phyloP scores from a whole-genome alignment of 2,888 invertebrate species.

The Ditylenchus weischeri region DNA sequence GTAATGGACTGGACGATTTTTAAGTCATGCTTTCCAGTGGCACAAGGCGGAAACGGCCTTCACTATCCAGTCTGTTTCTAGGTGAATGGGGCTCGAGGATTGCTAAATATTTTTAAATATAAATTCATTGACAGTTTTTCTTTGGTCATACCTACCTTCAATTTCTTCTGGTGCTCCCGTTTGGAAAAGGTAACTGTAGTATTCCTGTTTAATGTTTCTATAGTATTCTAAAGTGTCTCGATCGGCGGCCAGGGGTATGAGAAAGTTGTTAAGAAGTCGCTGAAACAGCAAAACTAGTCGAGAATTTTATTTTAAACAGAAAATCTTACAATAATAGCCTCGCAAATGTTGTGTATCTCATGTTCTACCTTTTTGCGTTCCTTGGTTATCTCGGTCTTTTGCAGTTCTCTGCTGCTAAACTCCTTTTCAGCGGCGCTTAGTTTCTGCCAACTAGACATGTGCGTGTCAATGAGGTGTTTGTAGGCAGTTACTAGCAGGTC shows the following conservation, averaged over 20 bases:
- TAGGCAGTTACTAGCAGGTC: background rate
- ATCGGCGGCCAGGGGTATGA: background rate
- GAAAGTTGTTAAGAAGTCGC: conserved; percentile 2
- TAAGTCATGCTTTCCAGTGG: background rate
- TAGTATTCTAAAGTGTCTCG: background rate
- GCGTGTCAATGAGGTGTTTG: background rate
- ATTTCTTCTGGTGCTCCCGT: conserved; percentile 5
- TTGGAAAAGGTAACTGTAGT: conserved; percentile 1
- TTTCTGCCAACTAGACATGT: background rate
- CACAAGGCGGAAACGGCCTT: conserved; percentile 1
- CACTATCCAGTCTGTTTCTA: conserved; percentile 1
- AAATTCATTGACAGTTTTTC: background rate
- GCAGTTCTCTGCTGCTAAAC: background rate
- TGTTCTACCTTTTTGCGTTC: background rate
- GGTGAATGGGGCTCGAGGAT: background rate
- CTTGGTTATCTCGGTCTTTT: background rate
- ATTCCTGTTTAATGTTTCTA: conserved; percentile 8
- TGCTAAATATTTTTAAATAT: background rate
- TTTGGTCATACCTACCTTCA: background rate
- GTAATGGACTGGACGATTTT: too few relatives aligned
- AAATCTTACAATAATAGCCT: conserved; percentile 1
- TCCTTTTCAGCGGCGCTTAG: conserved; percentile 3
- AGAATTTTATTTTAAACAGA: background rate
- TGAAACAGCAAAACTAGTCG: background rate
- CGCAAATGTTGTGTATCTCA: conserved; percentile 1